These are phyloP conservation scores for Grammomys surdaster DNA, from an alignment of 2,113 vertebrate species.

Conservation along the genomic window DNA sequence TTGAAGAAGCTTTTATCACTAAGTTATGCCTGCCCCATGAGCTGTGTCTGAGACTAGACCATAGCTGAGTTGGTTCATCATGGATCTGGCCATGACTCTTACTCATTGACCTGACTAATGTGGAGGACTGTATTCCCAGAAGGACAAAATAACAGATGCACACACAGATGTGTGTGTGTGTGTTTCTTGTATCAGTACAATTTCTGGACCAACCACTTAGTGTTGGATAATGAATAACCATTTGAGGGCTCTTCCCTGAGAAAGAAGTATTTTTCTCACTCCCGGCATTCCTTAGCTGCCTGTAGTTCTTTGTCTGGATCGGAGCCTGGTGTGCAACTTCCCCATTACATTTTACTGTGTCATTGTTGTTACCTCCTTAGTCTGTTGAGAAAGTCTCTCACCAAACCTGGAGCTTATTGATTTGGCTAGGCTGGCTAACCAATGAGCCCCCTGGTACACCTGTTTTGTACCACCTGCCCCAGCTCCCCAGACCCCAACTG, in stretches of 20 bases:
- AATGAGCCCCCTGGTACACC: background rate
- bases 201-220: background rate
- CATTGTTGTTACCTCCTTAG: background rate
- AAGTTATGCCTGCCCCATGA: background rate
- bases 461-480: background rate
- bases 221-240: background rate
- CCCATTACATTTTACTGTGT: background rate
- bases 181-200: background rate
- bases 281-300: background rate
- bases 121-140: background rate
- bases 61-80: background rate
- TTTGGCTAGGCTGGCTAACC: background rate
- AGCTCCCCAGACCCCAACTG: background rate
- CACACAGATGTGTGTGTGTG: no score
- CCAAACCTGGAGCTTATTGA: background rate
- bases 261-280: background rate
- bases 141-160: background rate
- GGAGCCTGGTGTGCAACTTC: no score
- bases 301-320: background rate
- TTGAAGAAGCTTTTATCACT: background rate
- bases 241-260: background rate
- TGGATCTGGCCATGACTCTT: background rate
- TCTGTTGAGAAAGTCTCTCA: background rate
- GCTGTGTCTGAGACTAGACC: background rate
- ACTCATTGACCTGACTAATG: background rate